These are phyloP conservation scores for Cyclopterus lumpus DNA, from an alignment of 2,797 vertebrate genomes.

Conservation along the genomic window DNA sequence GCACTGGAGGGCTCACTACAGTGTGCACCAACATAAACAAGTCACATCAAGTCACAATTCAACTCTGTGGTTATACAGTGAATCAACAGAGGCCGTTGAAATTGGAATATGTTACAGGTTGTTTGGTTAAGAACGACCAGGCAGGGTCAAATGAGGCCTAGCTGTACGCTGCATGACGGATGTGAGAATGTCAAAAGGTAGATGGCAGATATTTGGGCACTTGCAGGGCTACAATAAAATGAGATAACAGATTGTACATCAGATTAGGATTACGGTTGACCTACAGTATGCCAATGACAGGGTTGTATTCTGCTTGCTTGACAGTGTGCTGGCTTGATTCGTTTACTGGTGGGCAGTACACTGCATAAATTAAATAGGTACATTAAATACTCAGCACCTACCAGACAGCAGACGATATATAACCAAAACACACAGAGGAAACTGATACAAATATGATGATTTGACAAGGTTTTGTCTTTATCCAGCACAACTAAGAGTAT, in stretches of 20 bases:
- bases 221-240: not conserved
- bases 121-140: constrained; percentile 31
- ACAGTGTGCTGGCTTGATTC: not conserved
- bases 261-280: not conserved
- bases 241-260: not conserved
- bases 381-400: not conserved
- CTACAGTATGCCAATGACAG: too few relatives aligned
- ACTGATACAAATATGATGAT: not conserved
- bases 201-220: constrained; percentile 19
- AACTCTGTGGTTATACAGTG: constrained; percentile 34
- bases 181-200: not conserved
- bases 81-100: constrained; percentile 21
- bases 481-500: not conserved
- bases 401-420: not conserved
- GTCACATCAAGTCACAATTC: constrained; percentile 51
- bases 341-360: not conserved
- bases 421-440: not conserved
- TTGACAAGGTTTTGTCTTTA: not conserved
- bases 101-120: constrained; percentile 20
- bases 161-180: constrained; percentile 3
- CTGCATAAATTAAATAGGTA: not conserved
- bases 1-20: constrained; percentile 52
- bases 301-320: not conserved
- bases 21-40: constrained; percentile 59
- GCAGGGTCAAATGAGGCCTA: constrained; percentile 32